Percentiles rank a stretch among this genome's conserved stretches.
Conservation (phyloP, 2,888 invertebrate genomes). For the Allolobophora icterica region DNA sequence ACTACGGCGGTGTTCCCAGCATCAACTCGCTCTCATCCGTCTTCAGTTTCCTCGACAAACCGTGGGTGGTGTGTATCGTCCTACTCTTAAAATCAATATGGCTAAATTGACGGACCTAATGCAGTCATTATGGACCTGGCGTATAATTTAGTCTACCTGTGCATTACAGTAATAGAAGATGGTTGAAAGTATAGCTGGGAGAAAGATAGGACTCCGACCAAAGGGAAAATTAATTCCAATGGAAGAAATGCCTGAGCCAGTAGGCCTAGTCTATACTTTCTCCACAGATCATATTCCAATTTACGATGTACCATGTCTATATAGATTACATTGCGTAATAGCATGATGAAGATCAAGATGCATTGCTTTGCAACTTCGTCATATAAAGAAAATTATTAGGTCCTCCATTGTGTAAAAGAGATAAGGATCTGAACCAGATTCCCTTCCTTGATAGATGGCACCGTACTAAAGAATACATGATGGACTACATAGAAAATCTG, state of each 20-base stretch:
- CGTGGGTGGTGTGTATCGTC: constrained; percentile 79
- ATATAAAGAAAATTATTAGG: too few species aligned
- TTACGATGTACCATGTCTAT: too few species aligned
- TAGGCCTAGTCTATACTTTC: too few species aligned
- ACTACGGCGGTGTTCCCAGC: constrained; percentile 92
- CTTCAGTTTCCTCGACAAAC: constrained; percentile 97
- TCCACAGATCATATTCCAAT: background rate
- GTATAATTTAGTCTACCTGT: background rate
- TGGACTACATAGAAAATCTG: too few species aligned
- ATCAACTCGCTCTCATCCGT: constrained; percentile 91
- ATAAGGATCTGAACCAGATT: too few species aligned
- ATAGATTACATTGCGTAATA: too few species aligned
- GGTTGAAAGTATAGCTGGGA: background rate
- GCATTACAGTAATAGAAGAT: background rate
- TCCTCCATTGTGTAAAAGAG: too few species aligned
- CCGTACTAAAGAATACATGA: too few species aligned
- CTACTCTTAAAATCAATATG: background rate
- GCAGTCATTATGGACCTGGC: background rate
- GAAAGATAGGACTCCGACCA: background rate
- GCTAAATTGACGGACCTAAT: background rate
- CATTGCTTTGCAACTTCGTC: too few species aligned
- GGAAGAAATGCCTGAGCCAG: background rate
- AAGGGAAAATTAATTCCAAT: background rate
- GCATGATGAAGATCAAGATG: too few species aligned
- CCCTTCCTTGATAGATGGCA: too few species aligned